Base-by-base conservation (phyloP, 1,140 invertebrate species). In the Drosophila quadrilineata region DNA sequence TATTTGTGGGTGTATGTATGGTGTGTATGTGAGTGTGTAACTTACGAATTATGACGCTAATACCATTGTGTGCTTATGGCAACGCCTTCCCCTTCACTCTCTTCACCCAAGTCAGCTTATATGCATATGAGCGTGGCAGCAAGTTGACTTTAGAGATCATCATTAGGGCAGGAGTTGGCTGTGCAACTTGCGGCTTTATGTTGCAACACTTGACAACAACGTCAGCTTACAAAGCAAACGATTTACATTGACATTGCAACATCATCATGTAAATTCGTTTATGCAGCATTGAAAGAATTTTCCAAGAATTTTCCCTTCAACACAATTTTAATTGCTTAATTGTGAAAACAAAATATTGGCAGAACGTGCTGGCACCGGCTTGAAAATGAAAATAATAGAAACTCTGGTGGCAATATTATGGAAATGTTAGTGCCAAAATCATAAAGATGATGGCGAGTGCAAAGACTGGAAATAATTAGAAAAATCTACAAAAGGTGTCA, bases 71-170 rank as follows among this genome's bases (percentile, higher is more conserved):
- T 84, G 79, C 74, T 77, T 74, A 68, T 77, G 56, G 40, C 24
- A 38, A n/a, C 48, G 21, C 22, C 49, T 6, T 33, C 22, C 6
- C 29, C 2, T 22, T 28, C 14, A 2, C 8, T 9, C n/a, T 57
- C n/a, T n/a, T 12, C 36, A 17, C 48, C 6, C 49, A 6, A 46
- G 43, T 56, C 28, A 35, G 31, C 46, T 28, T 56, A 40, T 52
- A 38, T 57, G 31, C 33, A 35, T 33, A 33, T 49, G 46, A 48
- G 31, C 24, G 21, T 52, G 67, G 58, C 60, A 77, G 77, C 66
- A 85, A 84, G 79, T 84, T 84, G 79, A 79, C 79, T 84, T 84
- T 74, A 19, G 79, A 79, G 79, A 84, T 84, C 79, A 84, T 84
- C 73, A 84, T 84, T 84, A 84, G 73, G 49, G 50, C 38, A 46